phyloP scores from a whole-genome alignment of 2,797 vertebrate genomes.

The Dryobates pubescens region DNA sequence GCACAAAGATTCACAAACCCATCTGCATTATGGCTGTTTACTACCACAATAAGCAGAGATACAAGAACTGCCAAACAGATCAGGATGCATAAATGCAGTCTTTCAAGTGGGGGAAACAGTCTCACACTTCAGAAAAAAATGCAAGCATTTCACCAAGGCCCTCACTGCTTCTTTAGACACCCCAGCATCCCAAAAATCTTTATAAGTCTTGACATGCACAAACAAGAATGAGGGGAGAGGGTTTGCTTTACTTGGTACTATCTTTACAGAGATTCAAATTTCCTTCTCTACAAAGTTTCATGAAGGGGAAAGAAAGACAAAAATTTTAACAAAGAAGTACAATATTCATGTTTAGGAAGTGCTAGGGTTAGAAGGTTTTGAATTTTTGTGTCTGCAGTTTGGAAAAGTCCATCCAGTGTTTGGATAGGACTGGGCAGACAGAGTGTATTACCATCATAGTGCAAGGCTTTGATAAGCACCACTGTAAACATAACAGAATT shows the following conservation, averaged over 20 bases:
- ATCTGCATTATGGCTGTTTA: not conserved
- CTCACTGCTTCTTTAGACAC: not conserved
- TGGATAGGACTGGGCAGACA: too few relatives aligned
- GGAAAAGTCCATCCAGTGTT: too few relatives aligned
- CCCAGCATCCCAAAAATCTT: not conserved
- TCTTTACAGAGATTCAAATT: not conserved
- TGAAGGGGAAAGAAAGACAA: too few relatives aligned
- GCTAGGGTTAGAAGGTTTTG: too few relatives aligned
- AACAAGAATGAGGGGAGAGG: not conserved
- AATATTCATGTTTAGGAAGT: too few relatives aligned
- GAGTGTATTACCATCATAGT: too few relatives aligned
- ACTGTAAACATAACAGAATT: too few relatives aligned
- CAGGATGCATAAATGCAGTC: not conserved
- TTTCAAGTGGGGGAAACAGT: rapidly evolving
- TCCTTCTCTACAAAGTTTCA: too few relatives aligned
- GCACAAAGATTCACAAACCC: not conserved
- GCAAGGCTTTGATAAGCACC: too few relatives aligned
- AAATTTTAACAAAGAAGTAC: too few relatives aligned
- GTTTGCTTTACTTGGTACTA: not conserved
- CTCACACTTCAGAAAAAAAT: not conserved
- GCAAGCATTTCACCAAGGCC: not conserved
- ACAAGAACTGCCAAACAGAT: not conserved
- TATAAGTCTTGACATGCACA: not conserved
- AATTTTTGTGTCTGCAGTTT: too few relatives aligned
- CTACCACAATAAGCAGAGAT: not conserved